A percentile compares a stretch with the other conserved stretches of the same genome.
Conservation (phyloP, 2,113 vertebrate species). For the Camelus bactrianus region DNA sequence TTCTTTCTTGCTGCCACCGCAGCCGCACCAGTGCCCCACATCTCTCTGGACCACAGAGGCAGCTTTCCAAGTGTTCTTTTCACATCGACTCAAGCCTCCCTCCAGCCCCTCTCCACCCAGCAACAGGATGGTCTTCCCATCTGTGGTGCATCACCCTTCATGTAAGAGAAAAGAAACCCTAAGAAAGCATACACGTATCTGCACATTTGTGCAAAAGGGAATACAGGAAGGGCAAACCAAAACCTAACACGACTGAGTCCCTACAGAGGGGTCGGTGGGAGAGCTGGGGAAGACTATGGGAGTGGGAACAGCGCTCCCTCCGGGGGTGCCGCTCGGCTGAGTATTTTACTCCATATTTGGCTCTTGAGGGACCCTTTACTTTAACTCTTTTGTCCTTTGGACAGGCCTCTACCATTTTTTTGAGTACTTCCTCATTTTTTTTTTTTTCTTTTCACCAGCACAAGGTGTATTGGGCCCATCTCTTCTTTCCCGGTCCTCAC, state of each 20-base stretch:
- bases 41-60: not conserved
- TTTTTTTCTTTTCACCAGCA: not conserved
- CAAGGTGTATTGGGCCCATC: not conserved
- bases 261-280: not conserved
- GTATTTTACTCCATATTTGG: not conserved
- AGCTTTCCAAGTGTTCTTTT: not conserved
- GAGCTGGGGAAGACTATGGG: not conserved
- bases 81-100: not conserved
- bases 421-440: too few relatives aligned
- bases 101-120: not conserved
- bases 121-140: not conserved
- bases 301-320: not conserved
- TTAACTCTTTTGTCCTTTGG: not conserved
- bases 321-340: not conserved
- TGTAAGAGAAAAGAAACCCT: not conserved
- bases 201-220: not conserved
- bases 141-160: not conserved
- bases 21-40: accelerated
- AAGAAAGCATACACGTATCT: not conserved
- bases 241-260: not conserved
- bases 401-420: not conserved
- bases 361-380: not conserved
- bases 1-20: not conserved
- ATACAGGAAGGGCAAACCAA: not conserved
- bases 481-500: not conserved